phyloP scores from a whole-genome alignment of 1,140 invertebrate genomes.

The Elymnias hypermnestra region DNA sequence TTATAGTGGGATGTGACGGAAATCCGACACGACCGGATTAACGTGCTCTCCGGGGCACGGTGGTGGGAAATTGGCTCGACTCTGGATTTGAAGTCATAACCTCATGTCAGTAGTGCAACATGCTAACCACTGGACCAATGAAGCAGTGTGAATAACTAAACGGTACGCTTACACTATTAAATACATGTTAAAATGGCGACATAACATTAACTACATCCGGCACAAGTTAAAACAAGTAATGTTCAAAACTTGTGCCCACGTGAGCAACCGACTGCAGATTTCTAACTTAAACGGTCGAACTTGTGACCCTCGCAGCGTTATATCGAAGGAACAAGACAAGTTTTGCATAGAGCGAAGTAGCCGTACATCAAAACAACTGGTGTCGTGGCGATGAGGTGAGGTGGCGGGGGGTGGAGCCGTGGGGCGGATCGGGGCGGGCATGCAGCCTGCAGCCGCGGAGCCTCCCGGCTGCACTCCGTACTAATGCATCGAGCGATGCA shows the following conservation, averaged over 20 bases:
- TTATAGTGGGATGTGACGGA: too few relatives aligned
- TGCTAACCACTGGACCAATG: too few relatives aligned
- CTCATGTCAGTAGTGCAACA: too few relatives aligned
- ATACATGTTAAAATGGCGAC: neutral
- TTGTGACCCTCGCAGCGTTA: slow-evolving; percentile 25
- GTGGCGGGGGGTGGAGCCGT: slow-evolving; percentile 36
- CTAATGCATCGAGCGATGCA: slow-evolving; percentile 24
- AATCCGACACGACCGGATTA: too few relatives aligned
- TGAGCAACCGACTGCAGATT: slow-evolving; percentile 4
- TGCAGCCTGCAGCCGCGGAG: slow-evolving; percentile 37
- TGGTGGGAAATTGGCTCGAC: too few relatives aligned
- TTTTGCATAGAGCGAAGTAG: slow-evolving; percentile 64
- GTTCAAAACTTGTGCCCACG: slow-evolving; percentile 2
- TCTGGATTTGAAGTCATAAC: too few relatives aligned
- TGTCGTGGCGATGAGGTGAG: slow-evolving; percentile 36
- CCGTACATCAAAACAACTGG: slow-evolving; percentile 72
- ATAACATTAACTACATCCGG: neutral
- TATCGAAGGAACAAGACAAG: slow-evolving; percentile 40
- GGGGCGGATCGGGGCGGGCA: slow-evolving; percentile 40
- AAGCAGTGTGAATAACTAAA: too few relatives aligned
- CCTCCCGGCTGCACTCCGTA: slow-evolving; percentile 46
- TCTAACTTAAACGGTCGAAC: slow-evolving; percentile 15
- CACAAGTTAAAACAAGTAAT: neutral
- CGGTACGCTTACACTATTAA: too few relatives aligned
- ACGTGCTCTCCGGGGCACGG: too few relatives aligned